Evolutionary conservation across 1,140 invertebrate species (phyloP).

Genomic region (Asbolus verrucosus): DNA sequence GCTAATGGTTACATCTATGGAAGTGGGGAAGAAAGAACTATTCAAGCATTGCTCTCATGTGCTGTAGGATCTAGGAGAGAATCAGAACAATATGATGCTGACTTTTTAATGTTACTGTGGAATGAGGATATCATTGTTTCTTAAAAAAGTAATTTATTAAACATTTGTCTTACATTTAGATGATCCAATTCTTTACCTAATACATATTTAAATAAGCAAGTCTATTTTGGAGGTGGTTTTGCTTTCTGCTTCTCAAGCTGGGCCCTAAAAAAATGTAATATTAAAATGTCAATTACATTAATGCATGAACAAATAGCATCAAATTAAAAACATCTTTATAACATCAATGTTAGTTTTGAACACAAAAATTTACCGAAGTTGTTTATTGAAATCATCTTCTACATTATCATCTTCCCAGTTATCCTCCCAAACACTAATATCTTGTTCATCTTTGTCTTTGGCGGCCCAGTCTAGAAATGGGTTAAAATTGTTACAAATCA

Average conservation of each 20-base stretch:
- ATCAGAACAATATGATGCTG: slow-evolving; percentile 65
- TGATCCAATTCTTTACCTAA: not conserved
- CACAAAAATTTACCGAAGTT: slow-evolving; percentile 74
- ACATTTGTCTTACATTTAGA: not conserved
- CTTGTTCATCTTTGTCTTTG: slow-evolving; percentile 92
- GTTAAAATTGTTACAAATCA: slow-evolving; percentile 53
- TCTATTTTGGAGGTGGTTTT: slow-evolving; percentile 56
- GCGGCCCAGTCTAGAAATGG: slow-evolving; percentile 84
- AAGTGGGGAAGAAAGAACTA: slow-evolving; percentile 83
- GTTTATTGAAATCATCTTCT: slow-evolving; percentile 97
- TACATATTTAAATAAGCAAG: slow-evolving; percentile 46
- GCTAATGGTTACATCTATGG: slow-evolving; percentile 92
- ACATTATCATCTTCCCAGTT: slow-evolving; percentile 99
- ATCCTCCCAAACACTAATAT: slow-evolving; percentile 98
- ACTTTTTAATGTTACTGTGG: slow-evolving; percentile 59
- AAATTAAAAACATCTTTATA: no score
- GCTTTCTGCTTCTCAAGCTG: slow-evolving; percentile 63
- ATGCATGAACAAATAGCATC: no score
- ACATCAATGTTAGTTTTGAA: no score
- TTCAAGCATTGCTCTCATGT: slow-evolving; percentile 86
- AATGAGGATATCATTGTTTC: no score
- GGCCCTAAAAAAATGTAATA: slow-evolving; percentile 58
- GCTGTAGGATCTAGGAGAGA: slow-evolving; percentile 78
- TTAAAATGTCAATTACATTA: not conserved
- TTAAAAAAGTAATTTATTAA: not conserved